These are phyloP conservation scores for Passerina amoena DNA, from an alignment of 2,113 vertebrate genomes.

Conservation along the genomic window DNA sequence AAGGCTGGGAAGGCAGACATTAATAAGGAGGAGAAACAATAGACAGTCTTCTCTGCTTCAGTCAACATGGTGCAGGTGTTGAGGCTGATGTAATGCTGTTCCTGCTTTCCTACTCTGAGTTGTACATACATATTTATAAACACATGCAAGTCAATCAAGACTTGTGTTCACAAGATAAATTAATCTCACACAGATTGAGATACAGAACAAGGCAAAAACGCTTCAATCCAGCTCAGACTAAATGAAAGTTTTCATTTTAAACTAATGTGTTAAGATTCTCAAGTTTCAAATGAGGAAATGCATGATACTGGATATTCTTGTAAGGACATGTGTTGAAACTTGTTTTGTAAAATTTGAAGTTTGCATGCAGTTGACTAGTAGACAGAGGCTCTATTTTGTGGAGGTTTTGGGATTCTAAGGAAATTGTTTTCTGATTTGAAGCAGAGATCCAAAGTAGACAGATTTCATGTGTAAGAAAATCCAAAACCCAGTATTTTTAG, in stretches of 20 bases:
- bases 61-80: constrained; percentile 24
- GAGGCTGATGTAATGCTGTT: constrained; percentile 41
- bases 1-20: background rate
- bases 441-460: constrained; percentile 11
- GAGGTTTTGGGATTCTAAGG: background rate
- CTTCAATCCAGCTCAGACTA: background rate
- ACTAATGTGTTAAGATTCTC: background rate
- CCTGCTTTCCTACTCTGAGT: background rate
- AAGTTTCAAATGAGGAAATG: background rate
- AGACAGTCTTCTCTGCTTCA: background rate
- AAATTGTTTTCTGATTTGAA: constrained; percentile 40
- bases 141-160: background rate
- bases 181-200: background rate
- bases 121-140: constrained; percentile 45
- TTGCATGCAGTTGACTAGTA: background rate
- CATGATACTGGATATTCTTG: background rate
- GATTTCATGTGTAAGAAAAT: background rate
- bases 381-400: constrained; percentile 6
- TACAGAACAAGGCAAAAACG: background rate
- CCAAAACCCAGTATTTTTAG: background rate
- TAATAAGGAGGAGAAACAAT: constrained; percentile 17
- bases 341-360: background rate
- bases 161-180: background rate
- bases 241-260: background rate
- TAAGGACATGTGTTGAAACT: background rate